Base-by-base conservation (phyloP, 2,888 invertebrate genomes). In the Teleogryllus oceanicus region DNA sequence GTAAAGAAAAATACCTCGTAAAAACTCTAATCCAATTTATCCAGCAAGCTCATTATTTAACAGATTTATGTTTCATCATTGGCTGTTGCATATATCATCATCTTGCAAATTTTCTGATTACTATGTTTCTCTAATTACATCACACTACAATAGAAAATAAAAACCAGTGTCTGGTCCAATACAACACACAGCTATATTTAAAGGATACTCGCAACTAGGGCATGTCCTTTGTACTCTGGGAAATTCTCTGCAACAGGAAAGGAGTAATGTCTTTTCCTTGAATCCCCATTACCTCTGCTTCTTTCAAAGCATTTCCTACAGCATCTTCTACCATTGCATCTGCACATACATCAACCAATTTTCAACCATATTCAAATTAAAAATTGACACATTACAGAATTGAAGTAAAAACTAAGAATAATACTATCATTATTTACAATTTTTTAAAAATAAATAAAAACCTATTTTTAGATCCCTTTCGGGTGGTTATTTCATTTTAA, bases 201-300 rank as follows among this genome's bases (percentile, higher is more conserved):
- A 91, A 92, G 91, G 92, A 91, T 93, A 97, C 96, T 99, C 62
- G 97, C 92, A 85, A 88, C 86, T 74, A 99, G 89, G 20, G 97
- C 97, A 84, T 90, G 90, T 74, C 98, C 98, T 18, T 88, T 86
- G 98, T 98, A n/a, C 94, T 89, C 83, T 92, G 88, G 49, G 93
- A 91, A 49, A 99, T 92, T 84, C 92, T 90, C 74, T 92, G 88
- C 62, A 99, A 88, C 50, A 99, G 89, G 87, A 94, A 99, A 2
- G 99, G 99, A 1, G 99, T 99, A 12, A 98, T 92, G 84, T 94
- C 91, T 87, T 96, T 97, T 2, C 99, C 98, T 8, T 85, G 85
- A 76, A 98, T 90, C 1, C 90, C 90, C 80, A 88, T 87, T 62
- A 85, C 84, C 82, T 89, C 87, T 0, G 94, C 94, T 83, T 91